Evolutionary conservation across 2,113 vertebrate species (phyloP).

Genomic region (Hemichromis elongatus): DNA sequence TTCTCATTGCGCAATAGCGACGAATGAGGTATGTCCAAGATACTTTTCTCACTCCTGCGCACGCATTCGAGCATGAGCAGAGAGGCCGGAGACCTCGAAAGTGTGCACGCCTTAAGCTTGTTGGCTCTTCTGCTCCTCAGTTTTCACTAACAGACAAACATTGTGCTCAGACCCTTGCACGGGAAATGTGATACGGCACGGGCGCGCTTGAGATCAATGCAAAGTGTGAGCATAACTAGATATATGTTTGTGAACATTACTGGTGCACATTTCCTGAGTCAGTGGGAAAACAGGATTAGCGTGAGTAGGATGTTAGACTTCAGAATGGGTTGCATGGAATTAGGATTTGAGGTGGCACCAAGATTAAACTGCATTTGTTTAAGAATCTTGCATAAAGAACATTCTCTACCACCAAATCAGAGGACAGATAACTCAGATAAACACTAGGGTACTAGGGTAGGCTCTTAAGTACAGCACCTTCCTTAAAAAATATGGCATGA

Average conservation of each 20-base stretch:
- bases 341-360: neutral
- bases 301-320: neutral
- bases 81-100: neutral
- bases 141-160: slow-evolving; percentile 9
- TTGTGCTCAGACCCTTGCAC: neutral
- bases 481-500: neutral
- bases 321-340: neutral
- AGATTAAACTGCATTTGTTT: neutral
- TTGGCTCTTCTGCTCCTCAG: neutral
- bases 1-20: slow-evolving; percentile 54
- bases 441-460: neutral
- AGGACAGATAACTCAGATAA: neutral
- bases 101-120: neutral
- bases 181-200: slow-evolving; percentile 28
- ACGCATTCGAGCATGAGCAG: neutral
- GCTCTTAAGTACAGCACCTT: neutral
- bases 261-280: neutral
- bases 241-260: neutral
- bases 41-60: slow-evolving; percentile 1
- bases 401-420: neutral
- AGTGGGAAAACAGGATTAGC: neutral
- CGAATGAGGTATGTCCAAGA: slow-evolving; percentile 5
- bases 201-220: neutral
- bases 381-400: neutral
- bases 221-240: neutral